A percentile compares a stretch with the other conserved stretches of the same genome.
These are phyloP conservation scores for Umimayanthus chanpuru DNA, from an alignment of 92 coral and sea anemone genomes.

Conservation along the genomic window DNA sequence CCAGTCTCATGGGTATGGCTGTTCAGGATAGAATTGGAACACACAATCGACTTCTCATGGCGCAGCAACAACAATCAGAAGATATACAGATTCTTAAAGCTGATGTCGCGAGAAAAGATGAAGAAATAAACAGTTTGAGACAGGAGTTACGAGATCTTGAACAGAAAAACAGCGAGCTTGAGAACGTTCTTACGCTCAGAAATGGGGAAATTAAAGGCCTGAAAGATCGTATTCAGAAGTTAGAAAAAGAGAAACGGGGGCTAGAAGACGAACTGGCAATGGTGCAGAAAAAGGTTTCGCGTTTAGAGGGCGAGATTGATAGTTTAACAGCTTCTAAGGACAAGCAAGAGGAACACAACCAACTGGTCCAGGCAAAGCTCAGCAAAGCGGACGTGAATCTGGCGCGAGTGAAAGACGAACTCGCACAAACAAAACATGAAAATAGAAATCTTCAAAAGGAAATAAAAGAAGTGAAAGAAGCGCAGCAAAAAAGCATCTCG, in stretches of 20 bases:
- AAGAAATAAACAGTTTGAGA: conserved; percentile 35
- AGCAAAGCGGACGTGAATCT: background rate
- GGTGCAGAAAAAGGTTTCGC: conserved; percentile 22
- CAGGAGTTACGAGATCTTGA: conserved; percentile 46
- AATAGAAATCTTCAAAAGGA: conserved; percentile 39
- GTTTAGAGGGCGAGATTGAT: conserved; percentile 37
- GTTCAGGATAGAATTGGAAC: background rate
- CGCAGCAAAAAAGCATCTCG: background rate
- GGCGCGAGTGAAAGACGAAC: conserved; percentile 39
- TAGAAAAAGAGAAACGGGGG: conserved; percentile 45
- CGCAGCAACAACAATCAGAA: conserved; percentile 44
- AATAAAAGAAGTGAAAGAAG: conserved; percentile 29
- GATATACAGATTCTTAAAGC: conserved; percentile 38
- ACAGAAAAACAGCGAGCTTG: conserved; percentile 45
- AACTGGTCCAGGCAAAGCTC: conserved; percentile 11
- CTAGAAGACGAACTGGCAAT: conserved; percentile 46
- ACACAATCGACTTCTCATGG: background rate
- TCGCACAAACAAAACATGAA: conserved; percentile 50
- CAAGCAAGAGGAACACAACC: conserved; percentile 36
- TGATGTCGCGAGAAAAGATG: conserved; percentile 40
- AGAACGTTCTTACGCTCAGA: conserved; percentile 7
- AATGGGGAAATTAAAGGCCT: conserved; percentile 46
- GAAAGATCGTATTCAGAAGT: conserved; percentile 30
- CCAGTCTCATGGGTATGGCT: background rate
- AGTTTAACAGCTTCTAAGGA: conserved; percentile 19